Conservation (phyloP, 2,113 vertebrate species). For the Motacilla alba region DNA sequence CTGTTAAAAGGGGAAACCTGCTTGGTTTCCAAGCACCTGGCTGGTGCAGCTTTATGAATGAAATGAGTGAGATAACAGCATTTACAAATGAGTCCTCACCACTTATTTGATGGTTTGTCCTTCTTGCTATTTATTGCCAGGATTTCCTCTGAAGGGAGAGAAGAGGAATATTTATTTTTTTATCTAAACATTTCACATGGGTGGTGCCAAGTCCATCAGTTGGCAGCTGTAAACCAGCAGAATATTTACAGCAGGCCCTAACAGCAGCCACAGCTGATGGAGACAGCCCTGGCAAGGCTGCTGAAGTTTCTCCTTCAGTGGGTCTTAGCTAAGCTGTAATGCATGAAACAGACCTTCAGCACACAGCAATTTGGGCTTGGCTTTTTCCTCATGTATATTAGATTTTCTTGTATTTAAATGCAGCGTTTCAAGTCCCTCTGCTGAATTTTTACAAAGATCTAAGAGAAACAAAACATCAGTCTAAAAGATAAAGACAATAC, state of each 20-base stretch:
- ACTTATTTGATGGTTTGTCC: not conserved
- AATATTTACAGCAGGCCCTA: constrained; percentile 18
- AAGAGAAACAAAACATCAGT: not conserved
- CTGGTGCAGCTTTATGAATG: not conserved
- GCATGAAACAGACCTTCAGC: not conserved
- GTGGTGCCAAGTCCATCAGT: not conserved
- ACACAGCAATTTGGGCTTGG: not conserved
- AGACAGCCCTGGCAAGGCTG: constrained; percentile 5
- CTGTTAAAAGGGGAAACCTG: not conserved
- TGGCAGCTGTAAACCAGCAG: constrained; percentile 6
- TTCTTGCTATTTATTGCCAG: not conserved
- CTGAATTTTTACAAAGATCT: not conserved
- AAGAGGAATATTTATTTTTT: not conserved
- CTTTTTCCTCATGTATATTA: not conserved
- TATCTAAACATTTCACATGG: not conserved
- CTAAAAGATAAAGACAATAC: constrained; percentile 23
- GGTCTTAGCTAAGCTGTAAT: not conserved
- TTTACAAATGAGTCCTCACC: not conserved
- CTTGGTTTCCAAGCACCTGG: not conserved
- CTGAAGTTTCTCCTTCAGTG: constrained; percentile 9
- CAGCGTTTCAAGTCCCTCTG: not conserved
- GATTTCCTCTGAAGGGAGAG: not conserved
- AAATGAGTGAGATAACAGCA: not conserved
- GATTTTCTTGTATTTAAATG: not conserved
- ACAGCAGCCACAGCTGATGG: not conserved